Evolutionary conservation across 2,888 invertebrate species (phyloP), one percentile per base, ranked within the genome.

Genomic region (Disparrhopalites patrizii): DNA sequence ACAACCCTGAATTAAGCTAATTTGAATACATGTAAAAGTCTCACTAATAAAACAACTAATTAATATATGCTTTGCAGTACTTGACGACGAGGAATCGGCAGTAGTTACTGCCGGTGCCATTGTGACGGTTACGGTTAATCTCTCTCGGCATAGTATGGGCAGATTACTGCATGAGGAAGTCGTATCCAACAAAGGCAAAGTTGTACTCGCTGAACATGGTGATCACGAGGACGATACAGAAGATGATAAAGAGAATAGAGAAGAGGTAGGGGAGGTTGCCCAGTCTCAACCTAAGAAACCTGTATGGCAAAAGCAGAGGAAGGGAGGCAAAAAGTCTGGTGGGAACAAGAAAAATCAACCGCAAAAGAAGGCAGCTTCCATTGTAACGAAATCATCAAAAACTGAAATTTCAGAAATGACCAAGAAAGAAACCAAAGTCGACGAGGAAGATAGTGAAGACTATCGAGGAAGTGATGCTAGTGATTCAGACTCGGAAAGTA

Each of bases 71-170:
- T 66, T 82, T 81, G 60, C 78, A 93, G 98, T 99, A 52, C 89
- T 97, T 78, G 96, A 96, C 77, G 99, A 99, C 79, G 99, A 99
- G 79, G 96, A 97, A 78, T 91, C 95, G 1, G 91, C 90, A 40
- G 92, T 92, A 64, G 95, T 98, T 66, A 99, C 99, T 0, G 96
- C 97, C 13, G 95, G 96, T 50, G 95, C 98, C 23, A 93, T 98
- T 73, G 96, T 99, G 0, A 99, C 99, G 0, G 94, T 99, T 0
- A 96, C 96, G 0, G 96, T 98, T 2, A 88, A 86, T 36, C 81
- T 99, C 63, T 83, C 85, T 15, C 85, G 99, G 55, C 87, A 86
- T 76, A 87, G 91, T 76, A 89, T 98, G 89, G 88, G 86, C 72
- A 86, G 86, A 40, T 80, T 93, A 4, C 91, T 92, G 77, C 91